Base-by-base conservation (phyloP, 2,888 invertebrate species). In the Neelides folsomi region DNA sequence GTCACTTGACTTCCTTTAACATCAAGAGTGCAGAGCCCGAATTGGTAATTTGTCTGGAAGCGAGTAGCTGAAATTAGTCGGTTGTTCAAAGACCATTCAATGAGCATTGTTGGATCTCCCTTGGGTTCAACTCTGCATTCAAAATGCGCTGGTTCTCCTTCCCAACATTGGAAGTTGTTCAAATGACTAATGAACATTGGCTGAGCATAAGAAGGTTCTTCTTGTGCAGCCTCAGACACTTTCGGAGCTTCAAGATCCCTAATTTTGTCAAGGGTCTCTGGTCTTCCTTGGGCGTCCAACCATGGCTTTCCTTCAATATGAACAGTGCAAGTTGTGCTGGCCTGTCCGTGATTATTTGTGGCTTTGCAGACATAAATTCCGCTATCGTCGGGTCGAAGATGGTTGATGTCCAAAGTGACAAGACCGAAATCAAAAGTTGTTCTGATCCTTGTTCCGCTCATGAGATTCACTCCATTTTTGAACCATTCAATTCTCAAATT, bases 401-500 rank as follows among this genome's bases (percentile, higher is more conserved):
- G 82, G 67, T 88, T 86, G 55, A 94, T 83, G 13, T 92, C 88
- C 27, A 94, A 72, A 0, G 92, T 88, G 0, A 97, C 95, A 55
- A 93, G 78, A 45, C 97, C 97, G 71, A 98, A 97, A 70, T 98
- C 97, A 68, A 95, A 90, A 20, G 90, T 87, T 64, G 92, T 92
- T 68, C 88, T 83, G 57, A 94, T 78, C 63, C 95, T 79, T 36
- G 93, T 84, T 18, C 89, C 54, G 86, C 87, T 54, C 86, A 85
- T 53, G 15, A 90, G 74, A 1, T 86, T 77, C 43, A 85, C 72
- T n/a, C 89, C 87, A 68, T 90, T 92, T 68, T 89, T 89, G 71
- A 85, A 90, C 90, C 90, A 92, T 70, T 90, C 90, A 51, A 46
- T 35, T 9, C 34, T 38, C 13, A 56, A 46, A 35, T 53, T 35